Conservation (phyloP, 2,888 invertebrate species). For the Dusona sp. region DNA sequence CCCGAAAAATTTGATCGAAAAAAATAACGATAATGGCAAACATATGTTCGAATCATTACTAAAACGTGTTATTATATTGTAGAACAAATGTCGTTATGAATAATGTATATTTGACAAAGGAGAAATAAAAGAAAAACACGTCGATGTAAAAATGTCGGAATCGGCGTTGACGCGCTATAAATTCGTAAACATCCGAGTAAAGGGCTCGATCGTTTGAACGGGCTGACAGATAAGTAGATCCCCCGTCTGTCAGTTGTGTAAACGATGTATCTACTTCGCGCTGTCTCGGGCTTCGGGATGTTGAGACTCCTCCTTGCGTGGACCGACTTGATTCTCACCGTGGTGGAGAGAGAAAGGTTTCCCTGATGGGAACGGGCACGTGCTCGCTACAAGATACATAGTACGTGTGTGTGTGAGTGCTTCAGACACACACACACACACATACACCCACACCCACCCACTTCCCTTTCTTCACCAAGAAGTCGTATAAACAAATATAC, state of each 20-base stretch:
- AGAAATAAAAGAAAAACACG: constrained; percentile 21
- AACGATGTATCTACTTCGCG: constrained; percentile 68
- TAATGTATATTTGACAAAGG: constrained; percentile 44
- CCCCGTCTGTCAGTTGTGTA: constrained; percentile 67
- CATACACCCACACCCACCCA: neutral
- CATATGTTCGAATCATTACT: constrained; percentile 50
- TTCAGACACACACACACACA: constrained; percentile 4
- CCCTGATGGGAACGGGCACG: constrained; percentile 61
- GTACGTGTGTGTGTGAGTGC: constrained; percentile 11
- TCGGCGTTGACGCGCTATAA: constrained; percentile 57
- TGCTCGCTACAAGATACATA: constrained; percentile 63
- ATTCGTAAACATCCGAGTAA: constrained; percentile 64
- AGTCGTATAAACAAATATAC: constrained; percentile 60
- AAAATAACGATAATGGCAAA: constrained; percentile 37
- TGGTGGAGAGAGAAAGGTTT: constrained; percentile 21
- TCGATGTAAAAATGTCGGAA: constrained; percentile 33
- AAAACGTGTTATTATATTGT: constrained; percentile 62
- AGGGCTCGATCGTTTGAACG: constrained; percentile 61
- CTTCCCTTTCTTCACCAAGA: constrained; percentile 23
- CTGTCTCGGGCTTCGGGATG: constrained; percentile 20
- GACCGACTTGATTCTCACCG: constrained; percentile 44
- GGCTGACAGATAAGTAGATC: constrained; percentile 67
- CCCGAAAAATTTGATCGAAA: constrained; percentile 36
- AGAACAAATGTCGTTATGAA: constrained; percentile 62
- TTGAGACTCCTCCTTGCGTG: constrained; percentile 35